Evolutionary conservation across 2,113 vertebrate species (phyloP), one percentile per base, ranked within the genome.

Genomic region (Sander vitreus): DNA sequence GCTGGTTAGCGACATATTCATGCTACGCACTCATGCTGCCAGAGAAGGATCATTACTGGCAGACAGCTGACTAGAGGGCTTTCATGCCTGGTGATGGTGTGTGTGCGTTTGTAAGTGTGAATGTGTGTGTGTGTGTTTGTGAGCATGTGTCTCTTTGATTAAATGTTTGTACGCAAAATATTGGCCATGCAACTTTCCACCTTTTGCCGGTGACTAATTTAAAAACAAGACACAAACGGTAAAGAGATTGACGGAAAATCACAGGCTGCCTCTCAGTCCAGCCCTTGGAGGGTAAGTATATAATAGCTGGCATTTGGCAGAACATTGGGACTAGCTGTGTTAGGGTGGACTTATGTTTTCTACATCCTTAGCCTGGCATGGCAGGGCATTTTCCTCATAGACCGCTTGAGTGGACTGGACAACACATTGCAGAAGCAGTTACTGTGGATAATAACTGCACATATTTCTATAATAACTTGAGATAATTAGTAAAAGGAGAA

Each of bases 1-100:
- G 91, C 93, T 94, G 93, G 91, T 94, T 94, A 92, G 88, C 77
- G 85, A 92, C 92, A 92, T 87, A 88, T 91, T 91, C 90, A 78
- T 90, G 89, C 91, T 91, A 86, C 84, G 65, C 76, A 73, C 85
- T 87, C 60, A 3, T 36, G 6, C 70, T 92, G 88, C 90, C 90
- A 94, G 77, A 91, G 71, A 86, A 83, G 59, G 87, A 92, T 91
- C 87, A 86, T 93, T 94, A 89, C 83, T 92, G 91, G 87, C 90
- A 87, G 82, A 84, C 86, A 85, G 88, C 76, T 91, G 81, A 89
- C 84, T 83, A 78, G 70, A 82, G 87, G 63, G 87, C 86, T 89
- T 90, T 92, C 74, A 80, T 83, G 88, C 64, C 77, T 76, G 71
- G 81, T 54, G 48, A 59, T 30, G 39, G 54, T 78, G 85, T 77